Evolutionary conservation across 2,113 vertebrate species (phyloP).

Genomic region (Ardeotis arabs): DNA sequence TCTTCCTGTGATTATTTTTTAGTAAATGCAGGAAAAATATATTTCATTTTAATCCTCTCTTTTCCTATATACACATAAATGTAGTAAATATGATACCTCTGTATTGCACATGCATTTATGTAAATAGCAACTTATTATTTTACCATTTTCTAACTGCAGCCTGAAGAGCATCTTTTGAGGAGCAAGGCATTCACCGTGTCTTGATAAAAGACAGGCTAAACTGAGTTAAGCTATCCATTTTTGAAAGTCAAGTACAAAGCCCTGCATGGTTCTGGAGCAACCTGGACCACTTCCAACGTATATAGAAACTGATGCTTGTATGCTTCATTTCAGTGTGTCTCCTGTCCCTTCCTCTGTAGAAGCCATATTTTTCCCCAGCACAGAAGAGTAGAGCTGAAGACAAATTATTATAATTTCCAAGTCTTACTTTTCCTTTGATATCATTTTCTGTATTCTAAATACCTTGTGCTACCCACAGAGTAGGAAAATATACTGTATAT

Average conservation of each 20-base stretch:
- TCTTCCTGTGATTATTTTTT: background rate
- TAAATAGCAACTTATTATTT: background rate
- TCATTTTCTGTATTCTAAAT: background rate
- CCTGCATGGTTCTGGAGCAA: background rate
- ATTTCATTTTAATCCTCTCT: background rate
- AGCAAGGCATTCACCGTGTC: background rate
- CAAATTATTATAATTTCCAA: background rate
- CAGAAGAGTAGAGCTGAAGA: background rate
- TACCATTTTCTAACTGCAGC: background rate
- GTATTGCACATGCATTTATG: too few relatives aligned
- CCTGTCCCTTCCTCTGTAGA: background rate
- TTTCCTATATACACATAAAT: background rate
- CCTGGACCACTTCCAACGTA: background rate
- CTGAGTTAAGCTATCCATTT: background rate
- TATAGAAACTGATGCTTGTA: background rate
- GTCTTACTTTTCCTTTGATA: background rate
- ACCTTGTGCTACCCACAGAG: background rate
- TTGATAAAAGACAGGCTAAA: background rate
- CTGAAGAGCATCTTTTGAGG: background rate
- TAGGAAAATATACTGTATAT: background rate
- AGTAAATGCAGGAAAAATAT: background rate
- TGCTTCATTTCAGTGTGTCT: background rate
- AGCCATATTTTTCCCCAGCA: background rate
- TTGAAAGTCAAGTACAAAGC: background rate
- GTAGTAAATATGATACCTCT: background rate